A percentile compares a stretch with the other conserved stretches of the same genome.
Conservation (phyloP, 2,888 invertebrate genomes). For the Abscondita cerata region DNA sequence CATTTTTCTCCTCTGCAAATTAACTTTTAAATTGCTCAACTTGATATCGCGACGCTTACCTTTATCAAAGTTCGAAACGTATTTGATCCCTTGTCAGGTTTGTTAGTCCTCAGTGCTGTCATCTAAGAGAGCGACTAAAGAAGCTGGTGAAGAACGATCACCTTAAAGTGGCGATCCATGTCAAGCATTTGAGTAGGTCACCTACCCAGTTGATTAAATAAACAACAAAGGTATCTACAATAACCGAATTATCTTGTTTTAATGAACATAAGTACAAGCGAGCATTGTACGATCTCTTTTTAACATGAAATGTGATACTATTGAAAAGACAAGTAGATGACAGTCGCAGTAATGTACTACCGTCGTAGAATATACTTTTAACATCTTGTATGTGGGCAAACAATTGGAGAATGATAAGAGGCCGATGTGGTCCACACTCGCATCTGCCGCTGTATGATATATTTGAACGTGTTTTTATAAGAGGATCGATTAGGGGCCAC, state of each 20-base stretch:
- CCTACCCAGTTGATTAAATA: conserved; percentile 31
- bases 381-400: conserved; percentile 10
- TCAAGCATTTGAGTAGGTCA: conserved; percentile 33
- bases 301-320: conserved; percentile 24
- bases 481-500: conserved; percentile 40
- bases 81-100: conserved; percentile 18
- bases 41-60: conserved; percentile 15
- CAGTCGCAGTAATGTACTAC: conserved; percentile 27
- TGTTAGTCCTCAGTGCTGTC: conserved; percentile 13
- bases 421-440: conserved; percentile 18
- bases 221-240: conserved; percentile 26
- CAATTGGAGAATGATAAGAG: conserved; percentile 15
- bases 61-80: conserved; percentile 19
- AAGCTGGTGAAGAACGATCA: conserved; percentile 20
- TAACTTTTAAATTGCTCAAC: conserved; percentile 22
- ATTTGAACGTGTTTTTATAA: conserved; percentile 37
- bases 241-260: conserved; percentile 28
- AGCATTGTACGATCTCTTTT: too few relatives aligned
- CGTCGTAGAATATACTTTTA: not conserved
- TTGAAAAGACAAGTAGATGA: conserved; percentile 3
- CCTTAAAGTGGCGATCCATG: conserved; percentile 36
- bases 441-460: conserved; percentile 23
- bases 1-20: conserved; percentile 5
- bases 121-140: conserved; percentile 9
- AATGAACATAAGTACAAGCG: too few relatives aligned